Base-by-base conservation (phyloP, 2,113 vertebrate genomes). In the Euleptes europaea region DNA sequence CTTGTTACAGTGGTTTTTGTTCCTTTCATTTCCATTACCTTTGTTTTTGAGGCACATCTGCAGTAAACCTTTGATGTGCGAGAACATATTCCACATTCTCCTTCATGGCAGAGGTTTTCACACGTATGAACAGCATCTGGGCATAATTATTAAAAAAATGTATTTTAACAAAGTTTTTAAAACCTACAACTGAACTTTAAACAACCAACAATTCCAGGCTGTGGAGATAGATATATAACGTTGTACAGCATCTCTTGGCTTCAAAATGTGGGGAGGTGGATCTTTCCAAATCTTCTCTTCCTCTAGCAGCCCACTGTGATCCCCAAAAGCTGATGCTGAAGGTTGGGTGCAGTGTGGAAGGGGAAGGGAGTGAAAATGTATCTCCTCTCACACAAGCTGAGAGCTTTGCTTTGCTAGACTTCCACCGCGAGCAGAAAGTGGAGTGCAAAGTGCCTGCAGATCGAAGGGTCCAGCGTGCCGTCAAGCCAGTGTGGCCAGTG, bases 21-120 rank as follows among this genome's bases (percentile, higher is more conserved):
- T 47, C 73, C 60, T 86, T 47, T 31, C 5, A 11, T 86, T 92
- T 75, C 54, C 26, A 91, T 15, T 91, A 98, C 99, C 97, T 98
- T 98, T 70, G 95, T 97, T 94, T 97, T 99, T 94, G 97, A 98
- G 93, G 97, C 97, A 95, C 99, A 99, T 87, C 98, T 96, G 95
- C 99, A 99, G 90, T 97, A 97, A 96, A 99, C 91, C 78, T 97
- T 97, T n/a, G 98, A 99, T 72, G 96, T 99, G 79, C 98, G 97
- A 88, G 97, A 96, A 91, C 99, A 99, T 0, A 97, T 97, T 51
- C 95, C 98, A 92, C 99, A 99, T 87, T 95, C 95, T 89, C 96
- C 98, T 95, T 99, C 98, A 23, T 99, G 99, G 93, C 99, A 99
- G 87, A 99, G 91, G 85, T 96, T 97, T 94, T 98, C 97, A 94